Percentiles rank a stretch among this genome's conserved stretches.
Conservation (phyloP, 2,888 invertebrate species). For the Ennomos erosarius region DNA sequence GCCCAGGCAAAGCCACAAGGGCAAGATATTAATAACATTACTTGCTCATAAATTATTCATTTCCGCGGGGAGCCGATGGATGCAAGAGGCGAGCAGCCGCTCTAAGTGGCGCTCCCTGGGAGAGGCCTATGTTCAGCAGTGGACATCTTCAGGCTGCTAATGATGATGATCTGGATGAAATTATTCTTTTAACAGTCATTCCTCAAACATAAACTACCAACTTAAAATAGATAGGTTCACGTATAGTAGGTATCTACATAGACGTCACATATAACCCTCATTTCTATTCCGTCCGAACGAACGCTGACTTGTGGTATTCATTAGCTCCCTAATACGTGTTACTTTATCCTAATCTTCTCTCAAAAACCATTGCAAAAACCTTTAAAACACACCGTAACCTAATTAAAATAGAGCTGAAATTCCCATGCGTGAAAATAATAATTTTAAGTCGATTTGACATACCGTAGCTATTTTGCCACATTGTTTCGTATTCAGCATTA, state of each 20-base stretch:
- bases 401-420: conserved; percentile 40
- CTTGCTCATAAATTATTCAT: too few relatives aligned
- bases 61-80: too few relatives aligned
- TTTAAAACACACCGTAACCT: conserved; percentile 46
- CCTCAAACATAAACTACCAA: too few relatives aligned
- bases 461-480: conserved; percentile 66
- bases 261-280: conserved; percentile 41
- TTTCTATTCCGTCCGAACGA: conserved; percentile 57
- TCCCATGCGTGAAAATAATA: conserved; percentile 40
- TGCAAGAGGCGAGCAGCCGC: too few relatives aligned
- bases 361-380: conserved; percentile 49
- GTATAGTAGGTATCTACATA: conserved; percentile 5
- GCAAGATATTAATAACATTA: too few relatives aligned
- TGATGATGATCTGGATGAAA: too few relatives aligned
- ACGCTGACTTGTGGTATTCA: conserved; percentile 77
- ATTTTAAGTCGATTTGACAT: conserved; percentile 70
- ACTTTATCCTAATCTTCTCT: conserved; percentile 76
- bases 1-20: too few relatives aligned
- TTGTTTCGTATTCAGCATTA: conserved; percentile 68
- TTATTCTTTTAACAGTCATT: too few relatives aligned
- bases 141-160: too few relatives aligned
- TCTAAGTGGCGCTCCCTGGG: too few relatives aligned
- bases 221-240: too few relatives aligned
- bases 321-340: conserved; percentile 79
- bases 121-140: too few relatives aligned